These are phyloP conservation scores for Yponomeuta plumbellus DNA, from an alignment of 2,888 invertebrate genomes.

Conservation along the genomic window DNA sequence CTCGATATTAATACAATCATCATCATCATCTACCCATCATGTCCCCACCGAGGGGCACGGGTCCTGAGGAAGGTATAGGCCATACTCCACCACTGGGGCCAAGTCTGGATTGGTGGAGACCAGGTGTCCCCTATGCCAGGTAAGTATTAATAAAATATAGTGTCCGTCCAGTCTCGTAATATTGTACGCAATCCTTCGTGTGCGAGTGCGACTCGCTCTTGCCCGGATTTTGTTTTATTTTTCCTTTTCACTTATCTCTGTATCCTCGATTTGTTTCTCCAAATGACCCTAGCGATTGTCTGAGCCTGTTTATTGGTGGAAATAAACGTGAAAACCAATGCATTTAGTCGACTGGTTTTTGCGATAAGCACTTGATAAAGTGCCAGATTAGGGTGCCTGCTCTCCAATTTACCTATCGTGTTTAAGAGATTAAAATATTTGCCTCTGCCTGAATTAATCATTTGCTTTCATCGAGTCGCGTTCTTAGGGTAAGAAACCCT, in stretches of 20 bases:
- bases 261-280: neutral
- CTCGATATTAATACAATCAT: no score
- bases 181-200: no score
- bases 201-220: no score
- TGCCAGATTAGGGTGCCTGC: constrained; percentile 39
- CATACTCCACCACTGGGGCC: no score
- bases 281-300: neutral
- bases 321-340: constrained; percentile 25
- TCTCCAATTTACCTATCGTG: constrained; percentile 47
- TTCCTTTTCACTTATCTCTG: neutral
- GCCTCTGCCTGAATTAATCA: constrained; percentile 13
- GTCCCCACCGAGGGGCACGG: no score
- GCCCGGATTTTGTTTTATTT: neutral
- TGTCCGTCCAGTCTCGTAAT: no score
- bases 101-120: no score
- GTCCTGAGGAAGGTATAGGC: no score
- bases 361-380: constrained; percentile 46
- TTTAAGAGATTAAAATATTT: constrained; percentile 29
- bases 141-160: no score
- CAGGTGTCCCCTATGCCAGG: no score
- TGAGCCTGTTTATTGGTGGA: neutral
- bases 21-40: no score
- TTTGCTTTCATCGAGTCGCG: constrained; percentile 4
- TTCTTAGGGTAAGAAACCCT: neutral
- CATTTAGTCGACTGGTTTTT: constrained; percentile 35